A percentile compares a stretch with the other conserved stretches of the same genome.
Evolutionary conservation across 1,140 invertebrate genomes (phyloP).

Genomic region (Caenorhabditis latens): DNA sequence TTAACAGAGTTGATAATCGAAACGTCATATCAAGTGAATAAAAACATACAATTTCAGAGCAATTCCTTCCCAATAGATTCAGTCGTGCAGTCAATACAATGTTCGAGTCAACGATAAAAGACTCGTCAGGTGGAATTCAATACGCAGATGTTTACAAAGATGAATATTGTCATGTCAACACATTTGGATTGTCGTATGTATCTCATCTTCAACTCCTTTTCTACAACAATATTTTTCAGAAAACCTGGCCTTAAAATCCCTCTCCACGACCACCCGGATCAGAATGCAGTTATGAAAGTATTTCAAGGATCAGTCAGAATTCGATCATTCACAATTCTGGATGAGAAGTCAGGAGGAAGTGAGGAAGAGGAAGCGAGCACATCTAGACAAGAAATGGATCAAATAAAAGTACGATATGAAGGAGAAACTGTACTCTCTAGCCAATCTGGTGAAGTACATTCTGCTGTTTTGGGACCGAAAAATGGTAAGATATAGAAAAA

Average conservation of each 20-base stretch:
- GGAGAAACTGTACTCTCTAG: neutral
- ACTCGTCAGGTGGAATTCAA: neutral
- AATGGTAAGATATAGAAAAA: neutral
- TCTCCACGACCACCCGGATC: conserved; percentile 10
- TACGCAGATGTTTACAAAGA: conserved; percentile 39
- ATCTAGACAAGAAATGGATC: no score
- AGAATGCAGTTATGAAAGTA: conserved; percentile 16
- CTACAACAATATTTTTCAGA: neutral
- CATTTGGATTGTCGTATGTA: conserved; percentile 25
- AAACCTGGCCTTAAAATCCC: conserved; percentile 23
- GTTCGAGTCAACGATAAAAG: neutral
- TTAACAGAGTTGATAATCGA: neutral
- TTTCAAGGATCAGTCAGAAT: conserved; percentile 12
- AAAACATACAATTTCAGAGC: neutral
- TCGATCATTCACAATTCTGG: conserved; percentile 15
- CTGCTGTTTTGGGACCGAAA: neutral
- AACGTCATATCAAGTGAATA: neutral
- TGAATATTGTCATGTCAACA: conserved; percentile 13
- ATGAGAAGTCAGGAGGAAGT: neutral
- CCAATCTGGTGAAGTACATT: neutral
- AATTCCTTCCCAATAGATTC: neutral
- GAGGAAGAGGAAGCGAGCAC: neutral
- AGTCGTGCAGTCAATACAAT: neutral
- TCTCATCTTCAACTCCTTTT: neutral
- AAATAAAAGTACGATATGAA: neutral